Percentiles rank a stretch among this genome's conserved stretches.
phyloP scores from a whole-genome alignment of 2,113 vertebrate genomes.

The Caranx melampygus region DNA sequence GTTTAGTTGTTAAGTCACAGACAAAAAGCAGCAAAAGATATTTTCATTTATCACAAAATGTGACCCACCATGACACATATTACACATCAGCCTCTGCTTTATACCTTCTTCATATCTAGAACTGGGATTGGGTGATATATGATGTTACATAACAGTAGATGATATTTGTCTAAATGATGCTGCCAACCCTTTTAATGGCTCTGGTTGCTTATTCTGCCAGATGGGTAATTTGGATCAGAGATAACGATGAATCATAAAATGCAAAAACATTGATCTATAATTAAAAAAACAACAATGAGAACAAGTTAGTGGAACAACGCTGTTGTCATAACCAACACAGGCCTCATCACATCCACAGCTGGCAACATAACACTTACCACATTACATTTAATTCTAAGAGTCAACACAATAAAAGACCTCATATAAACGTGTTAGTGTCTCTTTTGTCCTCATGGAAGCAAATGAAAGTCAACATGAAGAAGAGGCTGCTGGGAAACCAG shows the following conservation, averaged over 20 bases:
- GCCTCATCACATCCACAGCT: neutral
- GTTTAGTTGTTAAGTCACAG: neutral
- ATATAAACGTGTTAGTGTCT: neutral
- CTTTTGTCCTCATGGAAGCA: neutral
- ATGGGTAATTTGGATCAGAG: neutral
- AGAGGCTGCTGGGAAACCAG: too few relatives aligned
- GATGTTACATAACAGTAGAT: neutral
- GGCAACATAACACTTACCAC: neutral
- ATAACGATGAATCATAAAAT: neutral
- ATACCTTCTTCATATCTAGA: neutral
- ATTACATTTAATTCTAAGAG: neutral
- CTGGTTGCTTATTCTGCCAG: neutral
- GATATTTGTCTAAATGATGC: too few relatives aligned
- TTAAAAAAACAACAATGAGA: too few relatives aligned
- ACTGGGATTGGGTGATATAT: neutral
- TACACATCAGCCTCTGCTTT: neutral
- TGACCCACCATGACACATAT: too few relatives aligned
- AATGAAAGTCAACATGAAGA: neutral
- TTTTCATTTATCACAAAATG: too few relatives aligned
- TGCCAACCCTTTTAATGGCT: neutral
- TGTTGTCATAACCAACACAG: neutral
- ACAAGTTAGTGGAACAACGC: neutral
- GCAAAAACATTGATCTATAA: neutral
- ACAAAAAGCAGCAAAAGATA: too few relatives aligned
- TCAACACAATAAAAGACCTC: neutral